These are phyloP conservation scores for Lepisosteus oculatus DNA, from an alignment of 2,113 vertebrate genomes.

Conservation along the genomic window DNA sequence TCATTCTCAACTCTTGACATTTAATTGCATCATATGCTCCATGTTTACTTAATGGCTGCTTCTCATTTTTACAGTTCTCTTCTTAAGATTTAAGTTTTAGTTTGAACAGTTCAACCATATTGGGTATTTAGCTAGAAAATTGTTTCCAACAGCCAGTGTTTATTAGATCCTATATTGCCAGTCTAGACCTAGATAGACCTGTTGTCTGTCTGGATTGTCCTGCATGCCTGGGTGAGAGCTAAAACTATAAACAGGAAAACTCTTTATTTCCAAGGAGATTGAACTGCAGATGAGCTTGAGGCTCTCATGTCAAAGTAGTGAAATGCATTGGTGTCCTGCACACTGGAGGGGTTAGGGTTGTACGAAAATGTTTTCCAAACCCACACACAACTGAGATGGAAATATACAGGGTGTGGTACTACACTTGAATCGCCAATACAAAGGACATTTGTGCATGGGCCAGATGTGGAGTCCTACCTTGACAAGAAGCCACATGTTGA, in stretches of 20 bases:
- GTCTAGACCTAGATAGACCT: background rate
- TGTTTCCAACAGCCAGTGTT: background rate
- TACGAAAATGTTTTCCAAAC: background rate
- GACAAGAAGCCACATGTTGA: conserved; percentile 37
- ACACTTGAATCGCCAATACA: conserved; percentile 14
- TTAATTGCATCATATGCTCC: too few relatives aligned
- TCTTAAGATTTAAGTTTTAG: conserved; percentile 27
- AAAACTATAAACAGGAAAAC: too few relatives aligned
- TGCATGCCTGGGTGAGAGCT: background rate
- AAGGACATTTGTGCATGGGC: conserved; percentile 47
- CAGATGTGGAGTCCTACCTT: conserved; percentile 28
- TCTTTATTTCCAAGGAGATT: background rate
- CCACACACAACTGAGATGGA: background rate
- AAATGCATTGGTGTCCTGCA: background rate
- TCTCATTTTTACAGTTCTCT: conserved; percentile 16
- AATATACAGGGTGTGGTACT: background rate
- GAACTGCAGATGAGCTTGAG: background rate
- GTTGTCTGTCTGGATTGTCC: background rate
- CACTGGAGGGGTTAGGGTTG: background rate
- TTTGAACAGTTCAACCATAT: conserved; percentile 63
- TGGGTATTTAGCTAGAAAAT: conserved; percentile 26
- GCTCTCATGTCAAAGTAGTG: background rate
- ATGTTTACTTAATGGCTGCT: conserved; percentile 10
- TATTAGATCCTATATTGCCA: background rate
- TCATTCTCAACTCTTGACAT: too few relatives aligned